Conservation (phyloP, 35 echinoderm and acorn worm genomes). For the Diadema setosum region DNA sequence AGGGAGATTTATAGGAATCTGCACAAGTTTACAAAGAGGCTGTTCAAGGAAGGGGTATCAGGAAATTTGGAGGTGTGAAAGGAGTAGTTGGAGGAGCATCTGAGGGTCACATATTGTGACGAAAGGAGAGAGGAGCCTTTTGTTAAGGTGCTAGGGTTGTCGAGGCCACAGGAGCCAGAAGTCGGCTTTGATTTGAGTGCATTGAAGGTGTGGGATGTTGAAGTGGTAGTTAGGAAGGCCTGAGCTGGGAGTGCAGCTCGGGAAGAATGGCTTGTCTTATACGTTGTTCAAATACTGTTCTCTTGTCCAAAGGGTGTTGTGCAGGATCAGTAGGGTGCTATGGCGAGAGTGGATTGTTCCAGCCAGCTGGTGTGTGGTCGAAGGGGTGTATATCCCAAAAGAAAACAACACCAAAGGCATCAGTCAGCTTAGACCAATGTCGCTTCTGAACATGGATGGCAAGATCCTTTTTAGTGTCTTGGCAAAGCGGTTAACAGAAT, state of each 20-base stretch:
- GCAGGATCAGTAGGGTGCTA: not conserved
- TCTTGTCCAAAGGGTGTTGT: not conserved
- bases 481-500: no score
- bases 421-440: not conserved
- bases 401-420: no score
- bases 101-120: no score
- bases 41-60: not conserved
- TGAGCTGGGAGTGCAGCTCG: no score
- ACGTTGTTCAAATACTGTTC: not conserved
- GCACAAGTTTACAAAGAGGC: conserved; percentile 2
- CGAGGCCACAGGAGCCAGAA: no score
- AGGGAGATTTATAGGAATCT: not conserved
- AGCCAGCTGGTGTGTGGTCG: not conserved
- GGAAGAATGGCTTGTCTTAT: not conserved
- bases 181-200: not conserved
- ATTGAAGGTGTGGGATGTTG: not conserved
- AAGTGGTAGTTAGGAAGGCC: not conserved
- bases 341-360: conserved; percentile 1
- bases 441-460: not conserved
- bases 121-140: not conserved
- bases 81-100: no score
- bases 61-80: not conserved
- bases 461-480: no score
- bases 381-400: conserved; percentile 6
- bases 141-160: not conserved